phyloP scores from a whole-genome alignment of 2,113 vertebrate species.

The Melanocharis versteri region DNA sequence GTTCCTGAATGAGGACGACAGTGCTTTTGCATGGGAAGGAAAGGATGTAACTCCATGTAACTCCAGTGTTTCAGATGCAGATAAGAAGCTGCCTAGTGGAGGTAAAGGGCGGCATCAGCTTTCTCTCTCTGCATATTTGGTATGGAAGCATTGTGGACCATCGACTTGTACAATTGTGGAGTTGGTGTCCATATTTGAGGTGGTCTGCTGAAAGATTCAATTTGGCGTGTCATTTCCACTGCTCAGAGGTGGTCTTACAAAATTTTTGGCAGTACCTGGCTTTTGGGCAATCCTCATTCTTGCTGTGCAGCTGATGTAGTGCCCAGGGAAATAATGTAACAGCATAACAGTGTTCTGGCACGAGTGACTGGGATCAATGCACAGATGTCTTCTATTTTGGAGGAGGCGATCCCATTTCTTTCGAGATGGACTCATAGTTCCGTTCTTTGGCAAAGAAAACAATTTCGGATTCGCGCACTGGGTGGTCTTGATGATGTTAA shows the following conservation, averaged over 20 bases:
- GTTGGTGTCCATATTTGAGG: not conserved
- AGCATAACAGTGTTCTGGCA: not conserved
- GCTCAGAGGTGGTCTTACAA: too few relatives aligned
- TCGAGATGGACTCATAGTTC: not conserved
- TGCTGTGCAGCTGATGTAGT: not conserved
- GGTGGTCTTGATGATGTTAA: not conserved
- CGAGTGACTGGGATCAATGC: not conserved
- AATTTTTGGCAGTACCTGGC: not conserved
- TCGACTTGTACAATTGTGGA: too few relatives aligned
- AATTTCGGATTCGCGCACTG: not conserved
- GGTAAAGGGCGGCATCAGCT: not conserved
- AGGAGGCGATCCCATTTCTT: not conserved
- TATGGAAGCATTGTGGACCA: not conserved
- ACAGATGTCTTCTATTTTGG: not conserved
- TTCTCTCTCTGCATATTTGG: not conserved
- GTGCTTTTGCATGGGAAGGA: not conserved
- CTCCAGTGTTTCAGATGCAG: not conserved
- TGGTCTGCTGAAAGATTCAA: not conserved
- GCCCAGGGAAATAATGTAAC: too few relatives aligned
- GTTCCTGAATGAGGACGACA: not conserved
- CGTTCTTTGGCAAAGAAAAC: not conserved
- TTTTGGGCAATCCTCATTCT: not conserved
- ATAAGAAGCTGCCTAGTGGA: not conserved
- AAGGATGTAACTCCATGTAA: not conserved
- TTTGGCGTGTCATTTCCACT: not conserved